Base-by-base conservation (phyloP, 2,888 invertebrate species). In the Automeris io region DNA sequence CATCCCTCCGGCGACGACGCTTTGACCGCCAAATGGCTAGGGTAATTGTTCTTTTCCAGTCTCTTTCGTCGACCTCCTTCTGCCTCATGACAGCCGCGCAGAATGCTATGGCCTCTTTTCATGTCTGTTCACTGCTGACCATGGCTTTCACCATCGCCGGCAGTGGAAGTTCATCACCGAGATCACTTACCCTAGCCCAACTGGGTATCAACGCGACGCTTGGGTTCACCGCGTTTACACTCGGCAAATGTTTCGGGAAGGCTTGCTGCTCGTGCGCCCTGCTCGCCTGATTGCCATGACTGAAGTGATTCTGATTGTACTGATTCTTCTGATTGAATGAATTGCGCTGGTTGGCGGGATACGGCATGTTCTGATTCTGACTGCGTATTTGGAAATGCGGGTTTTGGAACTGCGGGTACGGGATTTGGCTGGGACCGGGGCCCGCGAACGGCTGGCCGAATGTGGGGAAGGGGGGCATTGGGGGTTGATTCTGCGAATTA, bases 161-260 rank as follows among this genome's bases (percentile, higher is more conserved):
- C n/a, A n/a, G n/a, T n/a, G n/a, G n/a, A n/a, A n/a, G n/a, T n/a
- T n/a, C n/a, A n/a, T n/a, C n/a, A n/a, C n/a, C n/a, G n/a, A n/a
- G n/a, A n/a, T n/a, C n/a, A 39, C 44, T 31, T 38, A 61, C 61
- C n/a, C 44, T 52, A 26, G 53, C 49, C 75, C 75, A 78, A 45
- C 63, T 71, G 8, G 78, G 78, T 7, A 57, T 67, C 7, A 75
- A 46, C 0, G 62, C 57, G 5, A 62, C 42, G 18, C 21, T 33
- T 5, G 25, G 43, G 29, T 49, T 56, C 5, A 48, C 45, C 0
- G 51, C 54, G 22, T 36, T 47, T 1, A 70, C 68, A 13, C 46
- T 56, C 1, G 76, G 79, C 50, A 74, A 43, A 45, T 75, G 72
- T 37, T 61, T 57, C 11, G 65, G 74, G 63, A 72, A 77, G 38